phyloP scores from a whole-genome alignment of 1,140 invertebrate species.

The Battus philenor region DNA sequence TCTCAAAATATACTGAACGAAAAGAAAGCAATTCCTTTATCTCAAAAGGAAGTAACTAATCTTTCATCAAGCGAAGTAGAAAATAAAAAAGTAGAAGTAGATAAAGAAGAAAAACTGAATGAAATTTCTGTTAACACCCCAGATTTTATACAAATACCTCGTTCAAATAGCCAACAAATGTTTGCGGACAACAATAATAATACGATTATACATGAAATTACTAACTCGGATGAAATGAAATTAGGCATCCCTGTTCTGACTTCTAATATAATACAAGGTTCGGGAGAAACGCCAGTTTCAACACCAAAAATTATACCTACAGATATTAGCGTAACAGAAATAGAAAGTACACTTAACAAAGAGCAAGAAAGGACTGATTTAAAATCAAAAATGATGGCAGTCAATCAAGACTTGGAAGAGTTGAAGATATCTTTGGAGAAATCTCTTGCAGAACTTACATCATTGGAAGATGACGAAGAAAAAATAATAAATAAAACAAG shows the following conservation, averaged over 20 bases:
- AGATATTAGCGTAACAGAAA: conserved; percentile 25
- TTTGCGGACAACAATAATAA: conserved; percentile 47
- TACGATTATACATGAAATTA: conserved; percentile 50
- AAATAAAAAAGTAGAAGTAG: no score
- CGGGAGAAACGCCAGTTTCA: conserved; percentile 38
- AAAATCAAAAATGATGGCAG: conserved; percentile 63
- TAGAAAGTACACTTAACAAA: conserved; percentile 21
- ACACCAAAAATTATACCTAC: conserved; percentile 9
- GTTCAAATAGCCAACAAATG: conserved; percentile 47
- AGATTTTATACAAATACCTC: conserved; percentile 50
- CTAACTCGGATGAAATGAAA: conserved; percentile 27
- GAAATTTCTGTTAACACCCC: conserved; percentile 36
- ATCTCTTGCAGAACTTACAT: conserved; percentile 56
- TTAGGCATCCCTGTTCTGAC: conserved; percentile 29
- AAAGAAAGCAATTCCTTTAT: no score
- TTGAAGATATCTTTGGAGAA: conserved; percentile 58
- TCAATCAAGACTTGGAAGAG: conserved; percentile 62
- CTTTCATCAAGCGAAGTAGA: no score
- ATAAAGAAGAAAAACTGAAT: no score
- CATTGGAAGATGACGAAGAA: conserved; percentile 47
- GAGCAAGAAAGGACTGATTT: conserved; percentile 49
- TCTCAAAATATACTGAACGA: no score
- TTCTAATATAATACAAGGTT: conserved; percentile 38
- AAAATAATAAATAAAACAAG: conserved; percentile 33
- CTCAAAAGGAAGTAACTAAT: no score